Percentiles rank a stretch among this genome's conserved stretches.
Evolutionary conservation across 2,797 vertebrate species (phyloP).

Genomic region (Tarsius wallacei): DNA sequence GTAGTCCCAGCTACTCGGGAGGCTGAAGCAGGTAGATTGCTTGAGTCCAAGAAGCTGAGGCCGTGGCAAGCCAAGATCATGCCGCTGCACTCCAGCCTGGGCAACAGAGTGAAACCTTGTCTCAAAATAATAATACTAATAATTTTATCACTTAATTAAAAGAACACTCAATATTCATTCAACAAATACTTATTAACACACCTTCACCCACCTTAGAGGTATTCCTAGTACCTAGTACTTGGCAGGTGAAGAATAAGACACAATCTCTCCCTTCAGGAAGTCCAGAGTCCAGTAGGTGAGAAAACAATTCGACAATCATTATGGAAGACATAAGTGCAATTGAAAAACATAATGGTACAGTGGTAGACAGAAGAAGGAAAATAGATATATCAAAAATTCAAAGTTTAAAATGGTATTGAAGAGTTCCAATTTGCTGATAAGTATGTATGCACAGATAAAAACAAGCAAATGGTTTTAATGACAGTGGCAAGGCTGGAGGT

Average conservation of each 20-base stretch:
- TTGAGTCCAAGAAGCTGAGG: too few relatives aligned
- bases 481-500: background rate
- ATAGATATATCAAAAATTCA: conserved; percentile 44
- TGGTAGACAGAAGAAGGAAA: background rate
- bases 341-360: conserved; percentile 42
- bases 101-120: too few relatives aligned
- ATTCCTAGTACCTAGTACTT: background rate
- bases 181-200: background rate
- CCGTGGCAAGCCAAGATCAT: too few relatives aligned
- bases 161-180: conserved; percentile 3
- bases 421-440: background rate
- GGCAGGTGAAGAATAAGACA: background rate
- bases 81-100: too few relatives aligned
- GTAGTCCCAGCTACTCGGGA: too few relatives aligned
- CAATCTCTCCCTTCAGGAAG: conserved; percentile 34
- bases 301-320: conserved; percentile 38
- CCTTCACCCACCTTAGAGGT: background rate
- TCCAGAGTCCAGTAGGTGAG: background rate
- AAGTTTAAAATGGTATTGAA: background rate
- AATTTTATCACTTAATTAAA: conserved; percentile 49
- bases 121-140: too few relatives aligned
- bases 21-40: too few relatives aligned
- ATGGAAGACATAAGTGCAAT: background rate
- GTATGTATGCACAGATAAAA: background rate
- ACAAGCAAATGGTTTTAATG: background rate